Conservation (phyloP, 1,140 invertebrate species). For the Polyergus mexicanus region DNA sequence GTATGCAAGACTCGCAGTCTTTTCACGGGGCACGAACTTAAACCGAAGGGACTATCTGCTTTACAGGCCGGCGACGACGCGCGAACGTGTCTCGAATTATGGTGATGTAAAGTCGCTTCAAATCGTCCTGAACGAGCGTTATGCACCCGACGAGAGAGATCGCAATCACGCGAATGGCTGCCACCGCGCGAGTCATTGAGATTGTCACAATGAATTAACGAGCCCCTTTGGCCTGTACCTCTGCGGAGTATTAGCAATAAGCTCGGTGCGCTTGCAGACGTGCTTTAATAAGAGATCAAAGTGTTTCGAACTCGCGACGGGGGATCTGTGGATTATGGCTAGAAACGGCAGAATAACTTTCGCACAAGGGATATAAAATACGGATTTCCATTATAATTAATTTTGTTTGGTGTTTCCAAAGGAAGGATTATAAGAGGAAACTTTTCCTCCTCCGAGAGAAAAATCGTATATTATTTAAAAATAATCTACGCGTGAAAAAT, state of each 20-base stretch:
- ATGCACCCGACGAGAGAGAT: slow-evolving; percentile 15
- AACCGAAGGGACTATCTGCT: slow-evolving; percentile 42
- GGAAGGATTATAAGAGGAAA: background rate
- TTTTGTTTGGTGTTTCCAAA: background rate
- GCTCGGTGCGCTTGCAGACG: background rate
- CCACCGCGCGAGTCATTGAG: slow-evolving; percentile 47
- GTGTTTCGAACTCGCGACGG: background rate
- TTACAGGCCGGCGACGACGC: slow-evolving; percentile 30
- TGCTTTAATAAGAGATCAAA: slow-evolving; percentile 50
- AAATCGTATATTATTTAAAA: background rate
- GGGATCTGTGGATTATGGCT: background rate
- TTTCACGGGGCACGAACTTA: slow-evolving; percentile 19
- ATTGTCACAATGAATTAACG: slow-evolving; percentile 63
- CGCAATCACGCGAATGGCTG: slow-evolving; percentile 48
- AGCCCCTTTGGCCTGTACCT: slow-evolving; percentile 44
- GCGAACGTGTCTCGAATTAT: slow-evolving; percentile 43
- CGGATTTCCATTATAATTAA: background rate
- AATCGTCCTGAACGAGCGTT: slow-evolving; percentile 38
- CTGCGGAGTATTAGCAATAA: background rate
- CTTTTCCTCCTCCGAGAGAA: background rate
- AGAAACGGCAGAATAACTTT: background rate
- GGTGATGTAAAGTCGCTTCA: background rate
- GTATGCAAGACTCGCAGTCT: slow-evolving; percentile 23
- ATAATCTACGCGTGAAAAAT: background rate
- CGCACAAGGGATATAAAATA: background rate